Base-by-base conservation (phyloP, 1,140 invertebrate genomes). In the Luehdorfia chinensis region DNA sequence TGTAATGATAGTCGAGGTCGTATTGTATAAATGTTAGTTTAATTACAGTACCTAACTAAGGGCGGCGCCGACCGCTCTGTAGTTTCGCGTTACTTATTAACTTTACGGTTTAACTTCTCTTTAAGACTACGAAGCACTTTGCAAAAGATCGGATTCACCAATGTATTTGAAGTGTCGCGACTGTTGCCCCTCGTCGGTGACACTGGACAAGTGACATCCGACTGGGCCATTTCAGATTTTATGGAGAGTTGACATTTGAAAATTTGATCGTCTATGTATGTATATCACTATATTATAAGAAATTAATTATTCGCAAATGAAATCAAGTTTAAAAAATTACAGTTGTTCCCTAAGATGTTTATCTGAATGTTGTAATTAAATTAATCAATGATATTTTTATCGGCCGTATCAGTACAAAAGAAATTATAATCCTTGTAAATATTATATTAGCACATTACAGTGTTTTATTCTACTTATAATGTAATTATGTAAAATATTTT, bases 401-500 rank as follows among this genome's bases (percentile, higher is more conserved):
- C 54, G 77, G 77, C 72, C 74, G 70, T 79, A 78, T 75, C 72
- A 85, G 77, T 84, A 80, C 75, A 80, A 79, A 77, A 65, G 23
- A 63, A 60, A 69, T 61, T 66, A 66, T 75, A 67, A 73, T 70
- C 59, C 50, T 72, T 85, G 77, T 85, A 80, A 75, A 83, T 80
- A 80, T 72, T 59, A 72, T 66, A 67, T 56, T 69, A 70, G 61
- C 59, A 75, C 55, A 62, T 69, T 67, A 70, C 74, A 78, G 68
- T 80, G 70, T 71, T 58, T 73, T 66, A 75, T 56, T 72, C 75
- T 81, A 81, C 74, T 77, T 77, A 75, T 74, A 74, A 64, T 81
- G 74, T 80, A 83, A 77, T 80, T 78, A 79, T 81, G 78, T 83
- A 84, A 78, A 74, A 75, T 79, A 83, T 74, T 59, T 80, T 72